Percentiles rank a stretch among this genome's conserved stretches.
Conservation (phyloP, 2,888 invertebrate genomes). For the Plusia festucae region DNA sequence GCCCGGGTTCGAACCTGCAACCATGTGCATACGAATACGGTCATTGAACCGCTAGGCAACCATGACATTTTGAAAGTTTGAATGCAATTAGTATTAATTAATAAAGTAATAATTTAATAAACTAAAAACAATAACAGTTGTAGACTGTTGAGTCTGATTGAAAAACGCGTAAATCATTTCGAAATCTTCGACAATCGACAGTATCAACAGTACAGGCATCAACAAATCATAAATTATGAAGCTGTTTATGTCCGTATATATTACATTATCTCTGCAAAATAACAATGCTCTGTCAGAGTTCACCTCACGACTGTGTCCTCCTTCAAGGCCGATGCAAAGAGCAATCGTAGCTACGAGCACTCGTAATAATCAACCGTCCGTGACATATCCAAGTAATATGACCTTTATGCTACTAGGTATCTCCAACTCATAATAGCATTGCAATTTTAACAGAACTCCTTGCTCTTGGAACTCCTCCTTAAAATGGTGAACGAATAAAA, state of each 20-base stretch:
- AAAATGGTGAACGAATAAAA: not conserved
- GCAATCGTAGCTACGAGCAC: constrained; percentile 27
- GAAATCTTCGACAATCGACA: not conserved
- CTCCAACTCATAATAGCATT: constrained; percentile 31
- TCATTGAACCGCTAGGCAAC: too few species aligned
- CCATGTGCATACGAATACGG: too few species aligned
- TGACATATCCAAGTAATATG: constrained; percentile 57
- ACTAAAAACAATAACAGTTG: too few species aligned
- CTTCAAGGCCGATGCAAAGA: constrained; percentile 37
- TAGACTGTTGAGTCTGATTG: too few species aligned
- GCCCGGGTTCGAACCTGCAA: too few species aligned
- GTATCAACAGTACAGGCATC: not conserved
- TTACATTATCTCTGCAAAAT: constrained; percentile 9
- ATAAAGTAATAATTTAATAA: too few species aligned
- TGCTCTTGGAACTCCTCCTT: too few species aligned
- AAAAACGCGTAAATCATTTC: too few species aligned
- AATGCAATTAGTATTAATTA: too few species aligned
- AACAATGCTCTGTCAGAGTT: constrained; percentile 24
- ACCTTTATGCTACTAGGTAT: constrained; percentile 33
- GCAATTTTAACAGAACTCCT: constrained; percentile 6
- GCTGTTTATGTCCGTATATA: not conserved
- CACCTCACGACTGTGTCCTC: constrained; percentile 25
- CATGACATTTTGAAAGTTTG: too few species aligned
- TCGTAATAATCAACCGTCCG: constrained; percentile 43
- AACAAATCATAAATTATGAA: not conserved